These are phyloP conservation scores for Drosophila funebris DNA, from an alignment of 1,140 invertebrate genomes.

Conservation along the genomic window DNA sequence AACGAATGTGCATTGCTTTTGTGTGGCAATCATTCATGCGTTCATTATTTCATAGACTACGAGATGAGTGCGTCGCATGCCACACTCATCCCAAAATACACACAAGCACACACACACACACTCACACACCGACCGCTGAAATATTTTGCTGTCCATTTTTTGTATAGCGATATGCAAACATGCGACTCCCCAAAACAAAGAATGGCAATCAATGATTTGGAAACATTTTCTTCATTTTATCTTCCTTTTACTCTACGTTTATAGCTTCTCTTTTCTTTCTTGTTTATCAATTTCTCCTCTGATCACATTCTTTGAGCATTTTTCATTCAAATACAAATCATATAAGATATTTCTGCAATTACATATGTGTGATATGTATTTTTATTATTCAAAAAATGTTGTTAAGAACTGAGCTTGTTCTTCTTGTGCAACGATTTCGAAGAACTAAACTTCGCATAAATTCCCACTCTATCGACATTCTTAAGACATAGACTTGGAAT, in stretches of 20 bases:
- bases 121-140: constrained; percentile 16
- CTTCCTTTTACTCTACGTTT: constrained; percentile 29
- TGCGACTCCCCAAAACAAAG: constrained; percentile 46
- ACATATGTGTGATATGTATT: not conserved
- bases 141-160: constrained; percentile 44
- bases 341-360: constrained; percentile 6
- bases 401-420: not conserved
- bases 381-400: not conserved
- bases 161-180: constrained; percentile 63
- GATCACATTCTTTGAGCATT: constrained; percentile 14
- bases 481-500: too few species aligned
- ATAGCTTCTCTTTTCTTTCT: constrained; percentile 43
- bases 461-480: too few species aligned
- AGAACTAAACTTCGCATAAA: not conserved
- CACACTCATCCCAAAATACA: constrained; percentile 32
- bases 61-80: constrained; percentile 50
- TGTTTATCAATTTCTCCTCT: constrained; percentile 15
- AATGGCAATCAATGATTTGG: constrained; percentile 81
- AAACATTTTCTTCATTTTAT: constrained; percentile 79
- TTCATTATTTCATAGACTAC: constrained; percentile 80
- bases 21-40: constrained; percentile 73
- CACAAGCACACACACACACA: constrained; percentile 28
- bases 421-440: not conserved
- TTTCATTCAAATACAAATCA: constrained; percentile 55
- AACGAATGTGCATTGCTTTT: constrained; percentile 56